Evolutionary conservation across 2,888 invertebrate genomes (phyloP), one percentile per base, ranked within the genome.

Genomic region (Chydorus sphaericus): DNA sequence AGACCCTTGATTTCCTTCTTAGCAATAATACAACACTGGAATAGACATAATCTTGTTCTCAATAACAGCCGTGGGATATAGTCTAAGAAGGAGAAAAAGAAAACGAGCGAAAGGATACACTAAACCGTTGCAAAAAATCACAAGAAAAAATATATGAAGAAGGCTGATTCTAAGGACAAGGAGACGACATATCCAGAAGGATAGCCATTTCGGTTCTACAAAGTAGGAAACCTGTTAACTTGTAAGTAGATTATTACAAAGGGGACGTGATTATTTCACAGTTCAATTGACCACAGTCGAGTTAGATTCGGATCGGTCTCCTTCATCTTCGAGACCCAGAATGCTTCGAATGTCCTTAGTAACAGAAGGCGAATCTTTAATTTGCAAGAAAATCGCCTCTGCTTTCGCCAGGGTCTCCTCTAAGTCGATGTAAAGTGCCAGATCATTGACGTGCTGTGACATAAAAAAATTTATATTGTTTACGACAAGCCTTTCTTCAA

Each of bases 371-470:
- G 71, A 69, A 14, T 79, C 77, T 62, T 81, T 79, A 1, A 97
- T 75, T 70, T 97, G 96, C 63, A 85, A 77, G 71, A 83, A 94
- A 63, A 97, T 92, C 8, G 87, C 88, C 71, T 97, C 96, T 0
- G 96, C 94, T 59, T 82, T 80, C 63, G 83, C 82, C 26, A 97
- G 71, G 51, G 85, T 84, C 61, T 80, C 77, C 58, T 85, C 82
- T 8, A 97, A 75, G 66, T 93, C 83, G 51, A 97, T 81, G 60
- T 83, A 80, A 69, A 87, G 81, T 11, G 90, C 86, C 60, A 97
- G 73, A 68, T 97, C 96, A 72, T 98, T 98, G 60, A 97, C 85
- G 68, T 97, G 93, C 90, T 92, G 72, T 10, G 76, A 77, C 63
- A 59, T 62, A 58, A 54, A 57, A 56, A 44, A 1, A 44, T 44